phyloP scores from a whole-genome alignment of 2,888 invertebrate species.

The Smittia aterrima region DNA sequence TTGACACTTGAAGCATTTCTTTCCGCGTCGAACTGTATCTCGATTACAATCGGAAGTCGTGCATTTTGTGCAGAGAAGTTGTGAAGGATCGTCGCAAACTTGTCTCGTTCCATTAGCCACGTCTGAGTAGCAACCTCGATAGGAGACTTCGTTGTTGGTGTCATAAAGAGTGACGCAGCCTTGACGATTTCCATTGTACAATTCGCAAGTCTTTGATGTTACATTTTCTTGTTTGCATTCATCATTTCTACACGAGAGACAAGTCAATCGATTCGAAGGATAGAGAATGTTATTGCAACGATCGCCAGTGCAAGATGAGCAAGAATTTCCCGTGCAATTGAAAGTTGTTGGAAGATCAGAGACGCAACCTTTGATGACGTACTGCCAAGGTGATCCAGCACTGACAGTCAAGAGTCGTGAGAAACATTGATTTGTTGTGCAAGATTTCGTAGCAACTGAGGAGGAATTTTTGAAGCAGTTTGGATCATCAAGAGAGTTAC shows the following conservation, averaged over 20 bases:
- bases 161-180: slow-evolving; percentile 14
- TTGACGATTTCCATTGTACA: not conserved
- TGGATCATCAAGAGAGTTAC: slow-evolving; percentile 18
- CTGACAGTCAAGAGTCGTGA: not conserved
- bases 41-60: not conserved
- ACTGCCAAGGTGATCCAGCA: not conserved
- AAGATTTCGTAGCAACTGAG: not conserved
- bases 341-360: not conserved
- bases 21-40: not conserved
- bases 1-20: slow-evolving; percentile 24
- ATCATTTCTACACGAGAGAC: not conserved
- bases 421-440: slow-evolving; percentile 21
- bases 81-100: slow-evolving; percentile 24
- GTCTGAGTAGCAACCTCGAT: slow-evolving; percentile 30
- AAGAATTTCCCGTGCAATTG: not conserved
- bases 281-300: slow-evolving; percentile 20
- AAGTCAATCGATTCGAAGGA: slow-evolving; percentile 6
- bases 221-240: not conserved
- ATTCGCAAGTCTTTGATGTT: not conserved
- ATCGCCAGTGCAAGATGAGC: slow-evolving; percentile 3
- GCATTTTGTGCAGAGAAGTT: slow-evolving; percentile 15
- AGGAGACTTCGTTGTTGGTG: not conserved
- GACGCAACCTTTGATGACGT: slow-evolving; percentile 8
- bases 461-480: not conserved
- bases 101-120: not conserved